Evolutionary conservation across 2,113 vertebrate species (phyloP).

Genomic region (Carassius gibelio): DNA sequence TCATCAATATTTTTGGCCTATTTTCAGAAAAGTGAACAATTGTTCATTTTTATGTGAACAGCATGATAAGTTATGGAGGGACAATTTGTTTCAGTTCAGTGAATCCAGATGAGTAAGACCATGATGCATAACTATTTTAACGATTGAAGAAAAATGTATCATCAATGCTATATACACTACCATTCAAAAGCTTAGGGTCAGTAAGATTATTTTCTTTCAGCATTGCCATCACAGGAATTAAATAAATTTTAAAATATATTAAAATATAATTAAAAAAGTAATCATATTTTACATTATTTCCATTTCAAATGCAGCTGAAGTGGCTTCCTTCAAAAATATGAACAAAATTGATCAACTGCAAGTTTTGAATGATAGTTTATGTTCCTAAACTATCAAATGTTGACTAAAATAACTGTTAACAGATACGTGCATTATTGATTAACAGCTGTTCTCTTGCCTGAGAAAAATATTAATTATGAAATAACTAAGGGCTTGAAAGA

Average conservation of each 20-base stretch:
- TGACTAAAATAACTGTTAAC: neutral
- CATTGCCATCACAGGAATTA: neutral
- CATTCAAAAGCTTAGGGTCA: neutral
- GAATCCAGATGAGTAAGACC: slow-evolving; percentile 16
- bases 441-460: neutral
- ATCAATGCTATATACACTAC: neutral
- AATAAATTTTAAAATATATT: neutral
- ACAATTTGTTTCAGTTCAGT: neutral
- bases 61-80: neutral
- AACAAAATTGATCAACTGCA: neutral
- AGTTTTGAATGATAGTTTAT: neutral
- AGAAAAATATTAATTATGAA: neutral
- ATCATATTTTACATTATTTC: neutral
- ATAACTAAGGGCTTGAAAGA: neutral
- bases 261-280: neutral
- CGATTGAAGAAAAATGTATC: neutral
- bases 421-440: neutral
- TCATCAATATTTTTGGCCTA: neutral
- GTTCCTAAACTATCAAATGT: neutral
- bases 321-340: neutral
- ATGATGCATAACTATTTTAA: neutral
- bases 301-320: neutral
- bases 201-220: neutral
- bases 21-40: too few species aligned
- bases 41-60: neutral